A percentile compares a stretch with the other conserved stretches of the same genome.
phyloP scores from a whole-genome alignment of 2,797 vertebrate genomes.

The Parauchenoglanis punctatus region DNA sequence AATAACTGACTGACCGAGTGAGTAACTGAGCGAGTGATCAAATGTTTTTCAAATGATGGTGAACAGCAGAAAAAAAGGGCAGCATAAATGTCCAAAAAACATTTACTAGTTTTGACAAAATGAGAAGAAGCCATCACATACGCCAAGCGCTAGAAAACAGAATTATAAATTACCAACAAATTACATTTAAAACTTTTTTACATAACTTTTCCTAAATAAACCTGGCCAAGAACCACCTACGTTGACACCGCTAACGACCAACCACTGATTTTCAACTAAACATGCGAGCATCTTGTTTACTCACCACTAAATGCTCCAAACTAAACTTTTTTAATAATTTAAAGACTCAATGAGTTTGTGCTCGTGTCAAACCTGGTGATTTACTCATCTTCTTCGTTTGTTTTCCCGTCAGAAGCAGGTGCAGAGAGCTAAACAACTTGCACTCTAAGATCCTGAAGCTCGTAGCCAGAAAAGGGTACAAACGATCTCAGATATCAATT shows the following conservation, averaged over 20 bases:
- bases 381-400: background rate
- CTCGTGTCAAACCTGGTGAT: background rate
- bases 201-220: too few relatives aligned
- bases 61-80: too few relatives aligned
- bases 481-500: background rate
- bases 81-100: too few relatives aligned
- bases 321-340: background rate
- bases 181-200: too few relatives aligned
- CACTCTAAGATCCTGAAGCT: background rate
- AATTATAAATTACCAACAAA: too few relatives aligned
- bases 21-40: too few relatives aligned
- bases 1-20: too few relatives aligned
- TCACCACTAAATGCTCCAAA: background rate
- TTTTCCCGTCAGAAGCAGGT: background rate
- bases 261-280: background rate
- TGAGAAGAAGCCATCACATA: too few relatives aligned
- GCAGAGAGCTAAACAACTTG: background rate
- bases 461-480: background rate
- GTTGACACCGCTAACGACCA: background rate
- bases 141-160: too few relatives aligned
- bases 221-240: background rate
- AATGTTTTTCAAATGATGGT: too few relatives aligned
- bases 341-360: background rate
- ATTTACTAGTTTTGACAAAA: too few relatives aligned
- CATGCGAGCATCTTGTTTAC: background rate